A percentile compares a stretch with the other conserved stretches of the same genome.
Conservation (phyloP, 1,140 invertebrate genomes). For the Pachypsylla venusta region DNA sequence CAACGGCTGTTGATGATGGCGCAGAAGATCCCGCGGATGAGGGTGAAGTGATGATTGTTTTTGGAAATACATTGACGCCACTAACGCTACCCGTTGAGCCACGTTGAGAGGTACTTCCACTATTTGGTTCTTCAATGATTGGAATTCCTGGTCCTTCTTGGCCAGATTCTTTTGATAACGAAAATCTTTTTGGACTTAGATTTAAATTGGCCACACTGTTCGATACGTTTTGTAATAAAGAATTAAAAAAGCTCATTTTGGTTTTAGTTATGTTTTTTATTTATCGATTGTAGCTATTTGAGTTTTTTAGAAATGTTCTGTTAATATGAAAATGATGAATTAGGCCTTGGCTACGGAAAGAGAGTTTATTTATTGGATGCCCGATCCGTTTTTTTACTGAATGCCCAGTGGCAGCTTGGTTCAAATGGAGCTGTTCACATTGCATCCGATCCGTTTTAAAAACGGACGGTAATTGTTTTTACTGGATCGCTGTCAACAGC, state of each 20-base stretch:
- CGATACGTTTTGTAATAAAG: conserved; percentile 60
- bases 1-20: conserved; percentile 30
- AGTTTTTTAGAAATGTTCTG: no score
- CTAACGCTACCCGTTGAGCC: conserved; percentile 17
- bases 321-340: no score
- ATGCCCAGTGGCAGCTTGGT: no score
- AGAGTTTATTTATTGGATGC: no score
- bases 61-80: conserved; percentile 34
- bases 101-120: conserved; percentile 21
- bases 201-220: conserved; percentile 58
- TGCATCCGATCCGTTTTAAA: no score
- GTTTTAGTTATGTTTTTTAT: no score
- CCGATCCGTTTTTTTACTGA: no score
- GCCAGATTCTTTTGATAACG: conserved; percentile 46
- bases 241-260: conserved; percentile 66
- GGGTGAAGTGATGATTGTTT: conserved; percentile 44
- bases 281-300: no score
- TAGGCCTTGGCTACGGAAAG: no score
- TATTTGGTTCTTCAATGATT: conserved; percentile 26
- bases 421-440: no score
- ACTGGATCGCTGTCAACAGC: no score
- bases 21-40: conserved; percentile 34
- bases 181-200: conserved; percentile 59
- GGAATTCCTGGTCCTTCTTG: conserved; percentile 33
- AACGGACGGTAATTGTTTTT: no score